Evolutionary conservation across 1,140 invertebrate species (phyloP).

Genomic region (Brachionus rotundiformis): DNA sequence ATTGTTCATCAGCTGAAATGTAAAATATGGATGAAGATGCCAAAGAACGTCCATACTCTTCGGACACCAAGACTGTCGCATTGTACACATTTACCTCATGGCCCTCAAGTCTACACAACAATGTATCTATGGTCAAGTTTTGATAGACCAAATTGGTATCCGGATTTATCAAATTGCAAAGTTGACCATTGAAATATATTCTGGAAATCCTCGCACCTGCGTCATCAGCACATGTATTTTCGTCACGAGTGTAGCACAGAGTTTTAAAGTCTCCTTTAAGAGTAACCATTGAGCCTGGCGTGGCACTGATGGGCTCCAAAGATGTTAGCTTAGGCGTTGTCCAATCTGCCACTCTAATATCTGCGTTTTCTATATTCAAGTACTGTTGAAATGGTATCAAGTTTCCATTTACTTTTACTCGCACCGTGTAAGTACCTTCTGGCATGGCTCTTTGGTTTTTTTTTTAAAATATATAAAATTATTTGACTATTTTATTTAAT

Average conservation of each 20-base stretch:
- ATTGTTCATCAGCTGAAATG: conserved; percentile 3
- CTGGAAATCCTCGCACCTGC: neutral
- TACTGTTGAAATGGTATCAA: conserved; percentile 43
- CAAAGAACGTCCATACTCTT: conserved; percentile 35
- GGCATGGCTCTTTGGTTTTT: neutral
- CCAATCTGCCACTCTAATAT: neutral
- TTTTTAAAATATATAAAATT: neutral
- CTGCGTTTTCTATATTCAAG: neutral
- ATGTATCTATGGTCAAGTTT: conserved; percentile 1
- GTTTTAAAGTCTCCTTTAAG: conserved; percentile 53
- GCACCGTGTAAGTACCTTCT: neutral
- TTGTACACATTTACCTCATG: conserved; percentile 40
- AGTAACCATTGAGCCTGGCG: conserved; percentile 53
- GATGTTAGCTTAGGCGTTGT: conserved; percentile 54
- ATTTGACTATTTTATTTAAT: neutral
- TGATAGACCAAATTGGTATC: neutral
- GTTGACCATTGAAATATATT: conserved; percentile 44
- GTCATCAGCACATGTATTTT: conserved; percentile 29
- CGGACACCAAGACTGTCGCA: neutral
- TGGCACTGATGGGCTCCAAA: conserved; percentile 53
- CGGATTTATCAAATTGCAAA: conserved; percentile 37
- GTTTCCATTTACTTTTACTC: conserved; percentile 30
- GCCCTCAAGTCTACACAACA: conserved; percentile 6
- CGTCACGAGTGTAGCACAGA: conserved; percentile 12
- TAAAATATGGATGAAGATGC: neutral